Conservation (phyloP, 2,888 invertebrate species). For the Gymnocheta viridis region DNA sequence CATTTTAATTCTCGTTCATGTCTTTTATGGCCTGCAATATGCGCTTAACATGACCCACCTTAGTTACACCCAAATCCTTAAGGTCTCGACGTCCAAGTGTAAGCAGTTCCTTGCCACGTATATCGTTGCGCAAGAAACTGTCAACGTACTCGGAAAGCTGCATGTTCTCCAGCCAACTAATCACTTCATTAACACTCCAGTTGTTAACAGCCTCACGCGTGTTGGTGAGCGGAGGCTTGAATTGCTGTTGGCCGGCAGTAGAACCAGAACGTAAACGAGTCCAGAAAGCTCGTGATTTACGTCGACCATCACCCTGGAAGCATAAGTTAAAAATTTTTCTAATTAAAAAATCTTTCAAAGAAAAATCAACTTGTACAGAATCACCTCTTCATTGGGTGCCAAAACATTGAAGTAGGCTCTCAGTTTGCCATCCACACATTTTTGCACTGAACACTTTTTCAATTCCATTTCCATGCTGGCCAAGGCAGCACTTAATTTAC, state of each 20-base stretch:
- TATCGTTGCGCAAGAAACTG: constrained; percentile 95
- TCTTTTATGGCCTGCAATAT: constrained; percentile 96
- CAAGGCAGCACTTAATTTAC: constrained; percentile 86
- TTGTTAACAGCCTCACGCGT: constrained; percentile 83
- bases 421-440: constrained; percentile 80
- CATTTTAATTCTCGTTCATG: constrained; percentile 82
- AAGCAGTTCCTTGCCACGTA: constrained; percentile 93
- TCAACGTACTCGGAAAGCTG: constrained; percentile 95
- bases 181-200: constrained; percentile 96
- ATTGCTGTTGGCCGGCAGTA: constrained; percentile 76
- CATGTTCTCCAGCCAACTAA: constrained; percentile 93
- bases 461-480: constrained; percentile 88
- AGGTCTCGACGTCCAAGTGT: constrained; percentile 92
- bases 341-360: not conserved
- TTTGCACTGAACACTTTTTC: constrained; percentile 85
- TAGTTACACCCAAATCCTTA: constrained; percentile 95
- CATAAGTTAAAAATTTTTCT: not conserved
- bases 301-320: constrained; percentile 82
- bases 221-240: constrained; percentile 77
- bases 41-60: constrained; percentile 97
- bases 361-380: constrained; percentile 48
- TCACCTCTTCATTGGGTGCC: constrained; percentile 81
- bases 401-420: constrained; percentile 81
- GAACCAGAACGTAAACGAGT: constrained; percentile 84
- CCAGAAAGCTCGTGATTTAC: constrained; percentile 88